Evolutionary conservation across 1,140 invertebrate species (phyloP), one percentile per base, ranked within the genome.

Genomic region (Drosophila sp.): DNA sequence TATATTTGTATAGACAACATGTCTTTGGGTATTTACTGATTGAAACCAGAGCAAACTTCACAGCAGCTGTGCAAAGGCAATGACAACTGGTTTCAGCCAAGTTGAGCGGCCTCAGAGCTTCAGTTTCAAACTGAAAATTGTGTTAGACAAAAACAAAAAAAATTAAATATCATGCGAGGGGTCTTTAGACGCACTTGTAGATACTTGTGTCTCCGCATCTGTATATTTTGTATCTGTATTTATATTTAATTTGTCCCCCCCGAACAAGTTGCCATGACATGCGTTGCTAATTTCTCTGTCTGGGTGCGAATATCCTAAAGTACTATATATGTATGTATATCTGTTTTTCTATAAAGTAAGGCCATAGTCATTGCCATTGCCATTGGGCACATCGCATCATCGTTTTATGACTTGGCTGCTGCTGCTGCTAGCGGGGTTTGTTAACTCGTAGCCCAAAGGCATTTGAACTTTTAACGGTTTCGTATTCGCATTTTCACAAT

Each of bases 381-480:
- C 44, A 50, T 10, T 50, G 44, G 44, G 44, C 44, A 50, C 44
- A 50, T 47, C 44, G 25, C 44, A 50, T 47, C 40, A 66, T 62
- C 66, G 44, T 41, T 61, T 71, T 70, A 66, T 68, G 63, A 60
- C 44, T 23, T 54, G 44, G 54, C 62, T 74, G 50, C 47, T 64
- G 47, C 25, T 35, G 60, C 41, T 47, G 40, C 57, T 74, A 47
- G 57, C 69, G 70, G 61, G 63, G 35, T 30, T 85, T 77, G 82
- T 73, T 79, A 76, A 71, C 76, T 69, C 63, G 58, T 78, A 58
- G 75, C 63, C 17, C 68, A 50, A 44, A 50, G 83, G 83, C 76
- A 56, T 67, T 83, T 79, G 83, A 87, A 87, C 79, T 87, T 83
- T 87, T 82, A 76, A 82, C 76, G 72, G 40, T 76, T 83, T 82